A percentile compares a stretch with the other conserved stretches of the same genome.
These are phyloP conservation scores for Miltochrista miniata DNA, from an alignment of 2,888 invertebrate genomes.

Conservation along the genomic window DNA sequence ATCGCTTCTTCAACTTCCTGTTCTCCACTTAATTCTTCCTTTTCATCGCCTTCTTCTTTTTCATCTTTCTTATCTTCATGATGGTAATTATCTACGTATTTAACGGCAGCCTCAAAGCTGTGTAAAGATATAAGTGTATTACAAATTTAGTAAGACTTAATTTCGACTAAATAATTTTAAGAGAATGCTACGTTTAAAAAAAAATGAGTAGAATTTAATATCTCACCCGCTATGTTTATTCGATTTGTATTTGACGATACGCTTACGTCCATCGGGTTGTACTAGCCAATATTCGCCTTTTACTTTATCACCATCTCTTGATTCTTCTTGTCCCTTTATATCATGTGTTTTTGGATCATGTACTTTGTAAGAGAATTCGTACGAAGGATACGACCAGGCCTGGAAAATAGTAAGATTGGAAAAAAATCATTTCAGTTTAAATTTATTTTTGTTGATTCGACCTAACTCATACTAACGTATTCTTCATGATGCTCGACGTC, in stretches of 20 bases:
- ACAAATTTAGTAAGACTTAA: too few relatives aligned
- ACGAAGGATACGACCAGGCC: slow-evolving; percentile 76
- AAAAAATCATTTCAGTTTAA: too few relatives aligned
- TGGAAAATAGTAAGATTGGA: slow-evolving; percentile 29
- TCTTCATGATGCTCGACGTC: slow-evolving; percentile 67
- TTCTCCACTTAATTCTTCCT: slow-evolving; percentile 12
- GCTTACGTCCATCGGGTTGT: slow-evolving; percentile 79
- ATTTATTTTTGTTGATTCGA: too few relatives aligned
- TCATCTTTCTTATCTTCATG: slow-evolving; percentile 21
- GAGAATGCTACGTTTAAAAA: too few relatives aligned
- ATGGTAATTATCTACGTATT: slow-evolving; percentile 29
- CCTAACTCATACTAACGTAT: slow-evolving; percentile 57
- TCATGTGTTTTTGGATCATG: slow-evolving; percentile 83
- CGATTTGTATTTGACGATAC: slow-evolving; percentile 76
- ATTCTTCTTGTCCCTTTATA: slow-evolving; percentile 77
- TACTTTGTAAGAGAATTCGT: slow-evolving; percentile 82
- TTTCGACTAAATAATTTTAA: too few relatives aligned
- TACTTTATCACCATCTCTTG: slow-evolving; percentile 75
- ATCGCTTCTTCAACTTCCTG: background rate
- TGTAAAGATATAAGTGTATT: too few relatives aligned
- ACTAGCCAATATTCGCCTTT: slow-evolving; percentile 80
- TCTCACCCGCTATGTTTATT: slow-evolving; percentile 79
- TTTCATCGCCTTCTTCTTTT: slow-evolving; percentile 1
- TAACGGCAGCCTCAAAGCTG: background rate
- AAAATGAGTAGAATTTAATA: background rate